A percentile compares a stretch with the other conserved stretches of the same genome.
Conservation (phyloP, 1,140 invertebrate genomes). For the Pseudomyrmex pallidus region DNA sequence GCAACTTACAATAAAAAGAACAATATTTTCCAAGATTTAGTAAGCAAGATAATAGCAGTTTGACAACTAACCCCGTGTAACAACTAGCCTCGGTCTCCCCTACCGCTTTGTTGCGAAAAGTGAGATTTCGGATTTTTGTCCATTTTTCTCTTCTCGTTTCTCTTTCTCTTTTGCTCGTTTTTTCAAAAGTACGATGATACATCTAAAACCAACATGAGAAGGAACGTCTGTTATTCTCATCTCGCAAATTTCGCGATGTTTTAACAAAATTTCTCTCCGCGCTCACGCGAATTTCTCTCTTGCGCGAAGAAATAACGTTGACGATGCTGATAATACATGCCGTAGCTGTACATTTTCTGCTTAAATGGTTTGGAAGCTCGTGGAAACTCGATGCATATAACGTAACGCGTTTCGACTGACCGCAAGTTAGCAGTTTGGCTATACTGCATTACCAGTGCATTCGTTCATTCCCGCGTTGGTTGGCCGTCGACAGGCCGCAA, state of each 20-base stretch:
- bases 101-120: too few relatives aligned
- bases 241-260: not conserved
- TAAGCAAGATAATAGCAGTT: too few relatives aligned
- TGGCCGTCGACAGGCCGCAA: conserved; percentile 40
- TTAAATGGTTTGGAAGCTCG: conserved; percentile 12
- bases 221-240: not conserved
- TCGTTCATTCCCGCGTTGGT: conserved; percentile 29
- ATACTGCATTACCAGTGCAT: conserved; percentile 40
- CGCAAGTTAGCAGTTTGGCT: conserved; percentile 34
- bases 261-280: not conserved
- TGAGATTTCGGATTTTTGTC: too few relatives aligned
- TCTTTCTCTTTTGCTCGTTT: too few relatives aligned
- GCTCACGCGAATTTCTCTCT: not conserved
- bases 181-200: too few relatives aligned
- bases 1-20: too few relatives aligned
- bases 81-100: too few relatives aligned
- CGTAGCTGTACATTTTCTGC: not conserved
- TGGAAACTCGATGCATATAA: conserved; percentile 24
- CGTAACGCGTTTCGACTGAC: conserved; percentile 6
- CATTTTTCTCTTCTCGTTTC: too few relatives aligned
- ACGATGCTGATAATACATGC: not conserved
- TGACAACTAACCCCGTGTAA: too few relatives aligned
- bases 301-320: not conserved
- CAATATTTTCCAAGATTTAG: too few relatives aligned
- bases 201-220: too few relatives aligned